A percentile compares a stretch with the other conserved stretches of the same genome.
Evolutionary conservation across 2,888 invertebrate species (phyloP).

Genomic region (Dascillus cervinus): DNA sequence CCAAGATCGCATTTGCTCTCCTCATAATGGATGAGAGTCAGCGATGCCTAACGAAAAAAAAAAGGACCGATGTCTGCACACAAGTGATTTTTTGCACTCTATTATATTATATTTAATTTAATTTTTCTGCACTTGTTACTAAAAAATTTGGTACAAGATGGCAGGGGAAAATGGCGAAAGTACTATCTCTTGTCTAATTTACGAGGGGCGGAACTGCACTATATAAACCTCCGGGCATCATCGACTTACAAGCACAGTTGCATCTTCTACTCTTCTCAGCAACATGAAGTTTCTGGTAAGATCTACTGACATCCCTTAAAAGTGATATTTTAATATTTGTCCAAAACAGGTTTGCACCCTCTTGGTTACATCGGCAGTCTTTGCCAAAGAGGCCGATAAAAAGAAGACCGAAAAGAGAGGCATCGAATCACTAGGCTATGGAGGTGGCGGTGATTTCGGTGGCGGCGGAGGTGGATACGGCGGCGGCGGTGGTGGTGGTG

Average conservation of each 20-base stretch:
- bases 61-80: constrained; percentile 3
- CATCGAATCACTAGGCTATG: constrained; percentile 7
- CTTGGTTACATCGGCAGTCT: constrained; percentile 13
- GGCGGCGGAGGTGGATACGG: constrained; percentile 5
- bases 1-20: no score
- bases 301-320: no score
- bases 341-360: constrained; percentile 8
- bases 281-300: constrained; percentile 14
- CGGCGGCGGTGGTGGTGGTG: neutral
- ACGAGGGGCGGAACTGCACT: constrained; percentile 8
- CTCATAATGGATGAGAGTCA: constrained; percentile 4
- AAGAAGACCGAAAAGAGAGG: constrained; percentile 10
- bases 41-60: constrained; percentile 11
- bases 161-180: constrained; percentile 10
- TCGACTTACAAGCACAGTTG: constrained; percentile 7
- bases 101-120: constrained; percentile 5
- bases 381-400: constrained; percentile 11
- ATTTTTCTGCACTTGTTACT: constrained; percentile 6
- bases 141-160: constrained; percentile 7
- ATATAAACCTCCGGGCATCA: constrained; percentile 8
- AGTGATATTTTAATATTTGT: no score
- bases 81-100: constrained; percentile 5
- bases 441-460: constrained; percentile 10
- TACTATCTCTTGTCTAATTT: constrained; percentile 9
- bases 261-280: constrained; percentile 5